Evolutionary conservation across 2,888 invertebrate species (phyloP).

Genomic region (Xestobium rufovillosum): DNA sequence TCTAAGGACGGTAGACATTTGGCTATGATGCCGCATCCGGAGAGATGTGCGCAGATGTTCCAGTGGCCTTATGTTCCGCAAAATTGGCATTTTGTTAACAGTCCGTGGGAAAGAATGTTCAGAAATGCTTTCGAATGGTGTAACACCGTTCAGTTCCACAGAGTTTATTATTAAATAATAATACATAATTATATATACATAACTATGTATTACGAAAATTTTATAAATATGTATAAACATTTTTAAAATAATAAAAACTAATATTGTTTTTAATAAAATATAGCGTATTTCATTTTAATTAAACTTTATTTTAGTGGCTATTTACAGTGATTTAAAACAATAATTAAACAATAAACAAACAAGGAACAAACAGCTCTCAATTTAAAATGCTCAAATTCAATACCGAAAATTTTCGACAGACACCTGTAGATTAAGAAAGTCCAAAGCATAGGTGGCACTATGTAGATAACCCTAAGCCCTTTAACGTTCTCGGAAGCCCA

Average conservation of each 20-base stretch:
- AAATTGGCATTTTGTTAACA: constrained; percentile 50
- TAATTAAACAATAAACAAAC: no score
- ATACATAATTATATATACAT: constrained; percentile 9
- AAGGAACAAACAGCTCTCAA: no score
- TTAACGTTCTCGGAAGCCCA: no score
- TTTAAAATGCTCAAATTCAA: no score
- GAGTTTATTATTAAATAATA: constrained; percentile 1
- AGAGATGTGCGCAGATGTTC: constrained; percentile 77
- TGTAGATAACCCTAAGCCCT: constrained; percentile 3
- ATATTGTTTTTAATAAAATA: no score
- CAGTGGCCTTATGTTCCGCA: constrained; percentile 74
- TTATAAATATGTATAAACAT: no score
- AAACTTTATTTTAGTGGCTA: no score
- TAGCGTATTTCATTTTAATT: no score
- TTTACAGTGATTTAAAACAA: no score
- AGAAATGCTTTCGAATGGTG: constrained; percentile 78
- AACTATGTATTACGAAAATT: background rate
- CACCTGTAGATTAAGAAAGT: background rate
- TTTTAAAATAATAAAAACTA: no score
- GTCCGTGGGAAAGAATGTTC: constrained; percentile 92
- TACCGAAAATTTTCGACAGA: no score
- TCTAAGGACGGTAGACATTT: constrained; percentile 88
- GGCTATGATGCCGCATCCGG: constrained; percentile 99
- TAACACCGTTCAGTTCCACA: constrained; percentile 17
- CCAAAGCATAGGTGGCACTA: background rate